Conservation (phyloP, 2,888 invertebrate species). For the Drosophila quinaria region DNA sequence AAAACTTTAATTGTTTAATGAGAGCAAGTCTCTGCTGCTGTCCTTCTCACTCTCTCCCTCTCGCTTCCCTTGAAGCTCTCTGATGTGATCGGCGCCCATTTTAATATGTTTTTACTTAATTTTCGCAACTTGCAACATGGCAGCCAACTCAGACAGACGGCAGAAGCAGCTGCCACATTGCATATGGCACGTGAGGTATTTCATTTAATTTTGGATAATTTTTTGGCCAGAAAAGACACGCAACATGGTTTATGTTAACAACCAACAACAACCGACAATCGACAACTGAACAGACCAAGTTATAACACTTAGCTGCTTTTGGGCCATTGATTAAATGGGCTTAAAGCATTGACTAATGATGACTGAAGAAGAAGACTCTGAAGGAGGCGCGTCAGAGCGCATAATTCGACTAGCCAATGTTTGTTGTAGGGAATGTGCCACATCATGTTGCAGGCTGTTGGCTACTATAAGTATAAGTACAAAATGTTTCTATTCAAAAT, state of each 20-base stretch:
- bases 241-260: constrained; percentile 63
- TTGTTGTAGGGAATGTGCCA: constrained; percentile 49
- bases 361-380: constrained; percentile 41
- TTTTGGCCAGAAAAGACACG: constrained; percentile 55
- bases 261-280: constrained; percentile 4
- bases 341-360: constrained; percentile 76
- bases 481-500: constrained; percentile 47
- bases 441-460: constrained; percentile 46
- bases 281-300: constrained; percentile 28
- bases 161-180: constrained; percentile 62
- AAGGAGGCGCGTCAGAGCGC: constrained; percentile 71
- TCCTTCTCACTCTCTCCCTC: constrained; percentile 20
- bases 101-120: constrained; percentile 18
- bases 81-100: constrained; percentile 29
- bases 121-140: constrained; percentile 46
- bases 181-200: constrained; percentile 77
- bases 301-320: constrained; percentile 13
- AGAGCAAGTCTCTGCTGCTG: constrained; percentile 22
- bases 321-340: constrained; percentile 57
- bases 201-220: constrained; percentile 69
- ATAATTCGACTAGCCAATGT: constrained; percentile 63
- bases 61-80: background rate
- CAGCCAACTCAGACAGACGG: constrained; percentile 30
- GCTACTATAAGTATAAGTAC: background rate
- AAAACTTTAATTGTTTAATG: constrained; percentile 73